Evolutionary conservation across 2,888 invertebrate species (phyloP), one percentile per base, ranked within the genome.

Genomic region (Amiota minor): DNA sequence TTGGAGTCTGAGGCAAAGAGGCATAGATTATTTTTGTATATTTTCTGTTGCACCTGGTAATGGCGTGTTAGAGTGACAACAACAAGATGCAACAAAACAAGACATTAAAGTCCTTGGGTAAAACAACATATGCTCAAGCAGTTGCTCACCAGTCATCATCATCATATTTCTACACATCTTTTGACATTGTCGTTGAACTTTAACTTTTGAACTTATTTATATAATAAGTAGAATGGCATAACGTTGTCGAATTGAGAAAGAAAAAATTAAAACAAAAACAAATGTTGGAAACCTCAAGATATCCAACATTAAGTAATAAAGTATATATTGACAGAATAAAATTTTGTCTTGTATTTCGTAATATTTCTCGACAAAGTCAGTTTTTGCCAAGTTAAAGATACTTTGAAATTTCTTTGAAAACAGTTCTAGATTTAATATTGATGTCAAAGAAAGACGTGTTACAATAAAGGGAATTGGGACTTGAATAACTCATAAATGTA

Each of bases 81-180:
- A 56, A 56, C 56, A 56, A 16, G 62, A 11, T 14, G 23, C 67
- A 20, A 45, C 65, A 68, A 46, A 16, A 61, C 45, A 68, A 69
- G 70, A 67, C 61, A 72, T 67, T 71, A 70, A 65, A 64, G 56
- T 49, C 47, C 65, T 65, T 45, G 70, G 62, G 73, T 68, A 72
- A 72, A 72, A 72, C 71, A 68, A 62, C 73, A 65, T n/a, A 50
- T n/a, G 53, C 53, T 9, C n/a, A 16, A n/a, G n/a, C 59, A 59
- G 23, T 20, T 9, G 59, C 59, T 18, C 18, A 59, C 4, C 53
- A 20, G 56, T 1, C 59, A 12, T 16, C 59, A 9, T 59, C 12
- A 11, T 59, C 18, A 53, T 35, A 3, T 47, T n/a, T 47, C 20
- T 12, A 47, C 16, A 23, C 10, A 14, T n/a, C n/a, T 50, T 49